These are phyloP conservation scores for Ciconia boyciana DNA, from an alignment of 2,113 vertebrate genomes.

Conservation along the genomic window DNA sequence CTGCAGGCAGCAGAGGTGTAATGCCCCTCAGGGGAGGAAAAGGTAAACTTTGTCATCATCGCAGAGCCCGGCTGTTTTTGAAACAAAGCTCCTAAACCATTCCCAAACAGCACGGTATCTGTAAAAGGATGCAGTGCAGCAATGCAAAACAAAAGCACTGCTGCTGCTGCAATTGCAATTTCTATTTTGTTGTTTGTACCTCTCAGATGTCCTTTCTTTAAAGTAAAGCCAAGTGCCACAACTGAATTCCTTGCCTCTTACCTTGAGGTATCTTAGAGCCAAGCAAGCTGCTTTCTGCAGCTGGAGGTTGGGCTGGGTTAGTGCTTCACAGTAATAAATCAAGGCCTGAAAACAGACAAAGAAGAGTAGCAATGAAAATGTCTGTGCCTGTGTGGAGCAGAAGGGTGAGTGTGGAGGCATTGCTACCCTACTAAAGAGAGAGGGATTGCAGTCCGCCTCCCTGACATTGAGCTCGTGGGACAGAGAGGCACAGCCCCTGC, in stretches of 20 bases:
- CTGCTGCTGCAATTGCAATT: neutral
- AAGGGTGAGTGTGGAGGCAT: neutral
- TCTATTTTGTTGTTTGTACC: neutral
- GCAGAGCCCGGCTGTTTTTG: neutral
- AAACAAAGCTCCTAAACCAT: neutral
- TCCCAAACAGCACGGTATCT: neutral
- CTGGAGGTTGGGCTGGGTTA: slow-evolving; percentile 83
- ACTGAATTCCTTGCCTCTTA: slow-evolving; percentile 52
- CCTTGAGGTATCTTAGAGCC: slow-evolving; percentile 89
- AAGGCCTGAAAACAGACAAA: slow-evolving; percentile 80
- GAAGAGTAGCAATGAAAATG: neutral
- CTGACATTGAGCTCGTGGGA: fast-evolving
- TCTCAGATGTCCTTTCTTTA: neutral
- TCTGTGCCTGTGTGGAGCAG: neutral
- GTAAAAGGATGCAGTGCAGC: neutral
- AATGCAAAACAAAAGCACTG: neutral
- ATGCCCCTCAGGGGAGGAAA: neutral
- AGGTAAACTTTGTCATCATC: neutral
- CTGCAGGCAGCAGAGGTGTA: neutral
- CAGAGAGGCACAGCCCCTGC: neutral
- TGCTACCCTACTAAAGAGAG: neutral
- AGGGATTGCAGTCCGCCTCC: neutral
- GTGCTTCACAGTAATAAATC: slow-evolving; percentile 87
- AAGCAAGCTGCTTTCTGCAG: slow-evolving; percentile 88
- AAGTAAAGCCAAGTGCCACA: neutral